Conservation (phyloP, 2,113 vertebrate species). For the Gallinago undulata region DNA sequence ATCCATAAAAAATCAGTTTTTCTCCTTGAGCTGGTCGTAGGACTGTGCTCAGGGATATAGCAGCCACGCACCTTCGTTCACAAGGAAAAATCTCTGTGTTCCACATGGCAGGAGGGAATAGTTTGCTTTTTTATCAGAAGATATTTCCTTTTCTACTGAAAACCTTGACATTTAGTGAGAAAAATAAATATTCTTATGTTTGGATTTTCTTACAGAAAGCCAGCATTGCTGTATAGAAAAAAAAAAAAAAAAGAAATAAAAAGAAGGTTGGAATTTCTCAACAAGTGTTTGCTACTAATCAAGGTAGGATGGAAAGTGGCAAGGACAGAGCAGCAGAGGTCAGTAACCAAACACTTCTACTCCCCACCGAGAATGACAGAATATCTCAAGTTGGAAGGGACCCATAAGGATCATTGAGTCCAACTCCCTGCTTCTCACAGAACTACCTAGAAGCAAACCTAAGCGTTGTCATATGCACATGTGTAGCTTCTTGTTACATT, state of each 20-base stretch:
- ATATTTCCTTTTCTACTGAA: neutral
- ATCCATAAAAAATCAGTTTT: conserved; percentile 30
- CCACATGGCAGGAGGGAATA: neutral
- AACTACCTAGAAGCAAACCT: neutral
- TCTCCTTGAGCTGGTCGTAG: neutral
- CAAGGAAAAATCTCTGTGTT: neutral
- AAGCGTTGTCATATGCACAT: fast-evolving
- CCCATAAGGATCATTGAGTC: neutral
- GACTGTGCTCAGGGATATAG: neutral
- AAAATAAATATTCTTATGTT: neutral
- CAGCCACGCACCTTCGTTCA: neutral
- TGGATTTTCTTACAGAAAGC: neutral
- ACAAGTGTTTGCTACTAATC: neutral
- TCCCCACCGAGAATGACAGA: neutral
- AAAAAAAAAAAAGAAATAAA: neutral
- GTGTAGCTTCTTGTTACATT: neutral
- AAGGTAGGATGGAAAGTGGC: neutral
- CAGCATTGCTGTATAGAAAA: neutral
- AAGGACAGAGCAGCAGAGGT: neutral
- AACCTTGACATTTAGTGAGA: neutral
- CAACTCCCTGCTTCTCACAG: neutral
- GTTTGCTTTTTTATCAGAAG: neutral
- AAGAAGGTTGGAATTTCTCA: neutral
- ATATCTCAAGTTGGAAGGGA: neutral
- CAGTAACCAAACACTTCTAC: neutral